Base-by-base conservation (phyloP, 2,113 vertebrate genomes). In the Tyto alba region DNA sequence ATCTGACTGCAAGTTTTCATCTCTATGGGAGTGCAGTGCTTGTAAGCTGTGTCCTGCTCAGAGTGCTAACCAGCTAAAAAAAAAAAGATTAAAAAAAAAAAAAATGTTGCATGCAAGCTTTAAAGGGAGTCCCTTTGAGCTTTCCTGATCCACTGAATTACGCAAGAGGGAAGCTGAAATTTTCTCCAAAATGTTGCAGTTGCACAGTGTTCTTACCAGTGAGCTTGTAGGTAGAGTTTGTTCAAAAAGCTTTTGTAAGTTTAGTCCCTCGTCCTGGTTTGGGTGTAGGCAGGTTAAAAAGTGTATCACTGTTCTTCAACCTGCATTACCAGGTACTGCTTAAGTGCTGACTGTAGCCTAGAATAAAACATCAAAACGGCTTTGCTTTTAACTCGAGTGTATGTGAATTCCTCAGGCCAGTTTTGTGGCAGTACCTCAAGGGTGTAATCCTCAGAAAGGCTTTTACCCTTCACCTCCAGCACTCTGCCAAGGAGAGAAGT, bases 361-460 rank as follows among this genome's bases (percentile, higher is more conserved):
- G 50, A 43, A 40, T 62, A 26, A 45, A 27, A 45, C 38, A 10
- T 43, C 41, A 48, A 23, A 56, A 6, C 41, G 47, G 34, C 38
- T 74, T 68, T 62, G 59, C n/a, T 57, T 77, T 69, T 29, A 52
- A 17, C 55, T 57, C 2, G 3, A 25, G 20, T 2, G 8, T 38
- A 3, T 11, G 4, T 25, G 47, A 36, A 10, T 27, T 79, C 41
- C 80, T 56, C 21, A 8, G 29, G 45, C 40, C 2, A 1, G 45
- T 40, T 13, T 20, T 18, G 5, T 10, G 14, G n/a, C 40, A 27
- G 38, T 10, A 4, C 29, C 1, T 0, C 13, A 8, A 17, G 30
- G 13, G 8, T 18, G 25, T 9, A 8, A 10, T 17, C 38, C n/a
- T 64, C 43, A 16, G 20, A 20, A 34, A 30, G 43, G 23, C 17